These are phyloP conservation scores for Oreochromis grahami DNA, from an alignment of 2,797 vertebrate species.

Conservation along the genomic window DNA sequence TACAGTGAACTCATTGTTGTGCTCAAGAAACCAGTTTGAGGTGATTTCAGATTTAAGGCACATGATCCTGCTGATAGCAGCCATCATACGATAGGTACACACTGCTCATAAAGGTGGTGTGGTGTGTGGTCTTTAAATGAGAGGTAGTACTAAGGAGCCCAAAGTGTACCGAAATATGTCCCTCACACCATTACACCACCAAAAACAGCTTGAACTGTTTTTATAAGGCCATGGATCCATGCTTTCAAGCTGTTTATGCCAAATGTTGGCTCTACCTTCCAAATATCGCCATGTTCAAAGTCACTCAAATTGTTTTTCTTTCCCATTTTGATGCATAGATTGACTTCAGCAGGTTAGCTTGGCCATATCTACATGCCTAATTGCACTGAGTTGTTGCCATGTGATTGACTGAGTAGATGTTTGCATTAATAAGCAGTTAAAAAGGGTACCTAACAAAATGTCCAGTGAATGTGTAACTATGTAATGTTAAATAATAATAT, in stretches of 20 bases:
- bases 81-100: background rate
- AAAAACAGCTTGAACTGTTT: background rate
- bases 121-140: background rate
- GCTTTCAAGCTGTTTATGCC: background rate
- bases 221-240: background rate
- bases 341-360: background rate
- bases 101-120: background rate
- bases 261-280: background rate
- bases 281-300: background rate
- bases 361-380: background rate
- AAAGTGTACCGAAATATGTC: background rate
- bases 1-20: background rate
- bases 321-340: background rate
- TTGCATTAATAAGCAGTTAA: background rate
- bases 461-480: background rate
- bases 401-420: background rate
- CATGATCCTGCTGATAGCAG: background rate
- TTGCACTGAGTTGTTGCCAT: background rate
- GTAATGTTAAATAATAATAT: background rate
- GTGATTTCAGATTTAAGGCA: background rate
- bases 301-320: background rate
- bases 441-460: background rate
- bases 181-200: background rate
- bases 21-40: background rate
- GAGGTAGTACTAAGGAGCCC: background rate